Base-by-base conservation (phyloP, 2,797 vertebrate species). In the Emydoidea blandingii region DNA sequence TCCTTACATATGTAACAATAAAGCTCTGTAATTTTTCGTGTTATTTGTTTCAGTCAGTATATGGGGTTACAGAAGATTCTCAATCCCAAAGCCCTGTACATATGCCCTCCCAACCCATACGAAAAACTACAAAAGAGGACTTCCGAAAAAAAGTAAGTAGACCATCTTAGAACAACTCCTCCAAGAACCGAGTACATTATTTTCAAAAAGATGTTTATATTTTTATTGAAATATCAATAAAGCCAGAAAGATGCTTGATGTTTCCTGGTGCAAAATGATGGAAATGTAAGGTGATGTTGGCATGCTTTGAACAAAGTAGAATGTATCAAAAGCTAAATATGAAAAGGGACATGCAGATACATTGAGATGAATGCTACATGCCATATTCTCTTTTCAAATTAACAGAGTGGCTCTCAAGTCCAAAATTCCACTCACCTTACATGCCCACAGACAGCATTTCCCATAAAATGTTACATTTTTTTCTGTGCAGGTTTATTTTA, bases 41-140 rank as follows among this genome's bases (percentile, higher is more conserved):
- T 97, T 91, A 31, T 41, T 90, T 83, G 86, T 89, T 90, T 1
- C 97, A 99, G 99, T 99, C 99, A 0, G 99, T 99, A 21, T 99
- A 99, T 0, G 99, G 99, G 3, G 98, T 99, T 54, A 98, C 99
- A 37, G 99, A 99, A 37, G 99, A 99, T 6, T 98, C 98, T 78
- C 99, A 99, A 97, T 98, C 99, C 16, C 99, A 99, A 18, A 99
- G 99, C 91, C 99, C 99, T 1, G 96, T 99, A 88, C 99, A 99
- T 62, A 89, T 98, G 90, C 98, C 98, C 91, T 98, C 99, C 83
- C 99, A 99, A 47, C 98, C 99, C 0, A 44, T 97, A 96, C 99
- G 99, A 94, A 99, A 99, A 97, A 97, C 99, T 15, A 99, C 99
- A 83, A 99, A 99, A 97, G 99, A 99, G 91, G 99, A 99, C 82